Conservation (phyloP, 2,113 vertebrate species). For the Lagopus leucura region DNA sequence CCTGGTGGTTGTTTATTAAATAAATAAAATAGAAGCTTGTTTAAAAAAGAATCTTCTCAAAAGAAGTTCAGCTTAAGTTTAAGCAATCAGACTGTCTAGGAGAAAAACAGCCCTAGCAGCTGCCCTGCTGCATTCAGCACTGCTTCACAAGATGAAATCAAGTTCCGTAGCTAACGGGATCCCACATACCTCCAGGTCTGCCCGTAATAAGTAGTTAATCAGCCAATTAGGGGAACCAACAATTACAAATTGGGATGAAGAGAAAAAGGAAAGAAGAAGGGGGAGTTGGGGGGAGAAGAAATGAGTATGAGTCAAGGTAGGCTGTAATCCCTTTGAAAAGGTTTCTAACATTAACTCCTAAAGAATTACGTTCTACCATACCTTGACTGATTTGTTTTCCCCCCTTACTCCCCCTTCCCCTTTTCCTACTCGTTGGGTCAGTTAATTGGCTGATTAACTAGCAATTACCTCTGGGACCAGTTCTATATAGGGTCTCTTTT, state of each 20-base stretch:
- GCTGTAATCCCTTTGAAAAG: constrained; percentile 72
- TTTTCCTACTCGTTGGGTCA: constrained; percentile 72
- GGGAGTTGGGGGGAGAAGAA: neutral
- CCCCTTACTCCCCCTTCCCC: constrained; percentile 29
- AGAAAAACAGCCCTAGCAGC: neutral
- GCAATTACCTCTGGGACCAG: constrained; percentile 73
- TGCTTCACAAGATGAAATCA: constrained; percentile 37
- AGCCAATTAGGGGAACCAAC: constrained; percentile 76
- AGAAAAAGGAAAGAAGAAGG: constrained; percentile 57
- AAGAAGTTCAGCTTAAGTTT: neutral
- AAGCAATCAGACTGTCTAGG: neutral
- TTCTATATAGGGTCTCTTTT: constrained; percentile 56
- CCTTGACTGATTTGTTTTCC: constrained; percentile 74
- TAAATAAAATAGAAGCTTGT: constrained; percentile 2
- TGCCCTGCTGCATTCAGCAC: constrained; percentile 25
- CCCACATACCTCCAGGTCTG: constrained; percentile 46
- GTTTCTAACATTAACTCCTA: constrained; percentile 70
- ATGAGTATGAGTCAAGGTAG: constrained; percentile 68
- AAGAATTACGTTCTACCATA: constrained; percentile 64
- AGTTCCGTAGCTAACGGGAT: neutral
- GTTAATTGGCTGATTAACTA: constrained; percentile 82
- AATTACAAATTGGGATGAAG: constrained; percentile 73
- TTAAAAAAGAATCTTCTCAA: neutral
- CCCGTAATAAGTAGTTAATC: constrained; percentile 71
- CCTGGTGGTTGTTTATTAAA: neutral